Base-by-base conservation (phyloP, 2,888 invertebrate genomes). In the Papilio demoleus region DNA sequence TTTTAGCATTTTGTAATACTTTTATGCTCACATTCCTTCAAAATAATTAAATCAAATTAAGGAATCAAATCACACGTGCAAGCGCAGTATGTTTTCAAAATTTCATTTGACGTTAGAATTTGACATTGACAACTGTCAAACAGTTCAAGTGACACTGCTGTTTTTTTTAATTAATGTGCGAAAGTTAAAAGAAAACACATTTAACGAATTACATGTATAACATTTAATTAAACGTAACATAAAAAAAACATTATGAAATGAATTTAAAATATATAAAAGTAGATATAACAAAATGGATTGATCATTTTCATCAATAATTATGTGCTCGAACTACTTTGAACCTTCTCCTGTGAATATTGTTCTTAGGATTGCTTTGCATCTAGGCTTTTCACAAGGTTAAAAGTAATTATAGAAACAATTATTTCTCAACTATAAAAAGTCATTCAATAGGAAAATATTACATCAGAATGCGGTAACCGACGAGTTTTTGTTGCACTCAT, bases 1-100 rank as follows among this genome's bases (percentile, higher is more conserved):
- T 75, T 72, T 83, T 31, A 70, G 40, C 74, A 74, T 74, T 59
- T 64, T 72, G 0, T 36, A 50, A 19, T 31, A 5, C 12, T 24
- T 14, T 24, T 53, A 59, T 45, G n/a, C 19, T 58, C 17, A 14
- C n/a, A 60, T 34, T 27, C 4, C 27, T 17, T 45, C 5, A 34
- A n/a, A n/a, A 24, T 42, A 12, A 19, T 19, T 17, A 19, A 2
- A 36, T 22, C 17, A 50, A 22, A 47, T 47, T 11, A 22, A 36
- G 14, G 3, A 47, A 59, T 38, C 1, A 17, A 45, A 58, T 11
- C 9, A 2, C 56, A 60, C 67, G 60, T 63, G 62, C 40, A 40
- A 50, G 24, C 50, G 24, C 24, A 12, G 24, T 50, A 24, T 47
- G 9, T 19, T 47, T 47, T 19, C 24, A 6, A 22, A 22, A 50